Conservation (phyloP, 2,797 vertebrate genomes). For the Apogon hyalosoma region DNA sequence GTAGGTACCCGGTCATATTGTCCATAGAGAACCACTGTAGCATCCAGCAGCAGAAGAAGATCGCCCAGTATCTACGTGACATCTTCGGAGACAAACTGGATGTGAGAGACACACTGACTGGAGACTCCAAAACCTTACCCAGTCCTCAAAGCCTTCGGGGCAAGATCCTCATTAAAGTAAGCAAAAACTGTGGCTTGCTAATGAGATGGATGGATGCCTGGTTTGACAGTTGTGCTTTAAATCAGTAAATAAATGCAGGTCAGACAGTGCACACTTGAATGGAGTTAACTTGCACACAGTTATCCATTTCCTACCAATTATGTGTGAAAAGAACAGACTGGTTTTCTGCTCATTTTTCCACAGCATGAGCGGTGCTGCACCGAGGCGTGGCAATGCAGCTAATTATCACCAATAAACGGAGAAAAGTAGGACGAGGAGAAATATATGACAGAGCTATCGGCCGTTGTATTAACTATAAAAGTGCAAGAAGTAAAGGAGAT, state of each 20-base stretch:
- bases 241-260: constrained; percentile 13
- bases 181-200: constrained; percentile 6
- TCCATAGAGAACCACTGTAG: constrained; percentile 98
- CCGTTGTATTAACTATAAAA: constrained; percentile 49
- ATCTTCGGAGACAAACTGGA: constrained; percentile 94
- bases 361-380: constrained; percentile 14
- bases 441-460: constrained; percentile 40
- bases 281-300: constrained; percentile 10
- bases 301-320: constrained; percentile 14
- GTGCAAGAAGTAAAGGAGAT: constrained; percentile 6
- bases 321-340: constrained; percentile 29
- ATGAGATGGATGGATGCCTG: constrained; percentile 2
- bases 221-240: constrained; percentile 6
- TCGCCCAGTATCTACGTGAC: constrained; percentile 93
- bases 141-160: constrained; percentile 93
- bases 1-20: constrained; percentile 93
- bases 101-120: constrained; percentile 83
- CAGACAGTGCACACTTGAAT: constrained; percentile 18
- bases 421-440: constrained; percentile 31
- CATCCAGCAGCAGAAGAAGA: constrained; percentile 97
- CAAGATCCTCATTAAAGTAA: constrained; percentile 97
- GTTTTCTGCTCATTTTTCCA: constrained; percentile 41
- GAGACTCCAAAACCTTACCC: constrained; percentile 90
- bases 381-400: constrained; percentile 27
- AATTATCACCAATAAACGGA: constrained; percentile 61